Conservation (phyloP, 2,797 vertebrate genomes). For the Chiroxiphia lanceolata region DNA sequence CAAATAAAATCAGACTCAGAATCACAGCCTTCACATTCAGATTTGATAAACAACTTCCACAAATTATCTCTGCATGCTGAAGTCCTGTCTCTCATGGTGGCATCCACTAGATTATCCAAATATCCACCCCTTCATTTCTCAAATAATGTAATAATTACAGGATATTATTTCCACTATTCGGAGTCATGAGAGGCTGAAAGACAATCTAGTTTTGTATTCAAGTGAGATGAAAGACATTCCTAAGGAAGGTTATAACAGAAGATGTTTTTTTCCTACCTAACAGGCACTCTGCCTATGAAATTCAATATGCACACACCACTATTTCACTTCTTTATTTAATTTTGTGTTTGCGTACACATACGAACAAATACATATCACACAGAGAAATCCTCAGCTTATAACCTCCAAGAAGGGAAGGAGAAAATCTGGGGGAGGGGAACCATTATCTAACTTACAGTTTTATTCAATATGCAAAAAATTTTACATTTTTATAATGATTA, state of each 20-base stretch:
- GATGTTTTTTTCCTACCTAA: neutral
- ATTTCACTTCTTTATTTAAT: neutral
- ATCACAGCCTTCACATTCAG: neutral
- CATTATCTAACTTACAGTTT: neutral
- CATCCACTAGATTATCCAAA: neutral
- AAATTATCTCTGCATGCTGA: neutral
- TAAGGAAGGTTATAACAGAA: neutral
- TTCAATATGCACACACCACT: neutral
- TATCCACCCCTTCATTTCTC: neutral
- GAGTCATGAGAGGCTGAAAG: neutral
- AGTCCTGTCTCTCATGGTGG: neutral
- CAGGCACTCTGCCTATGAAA: neutral
- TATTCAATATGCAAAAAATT: neutral
- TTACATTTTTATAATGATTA: neutral
- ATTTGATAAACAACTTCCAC: slow-evolving; percentile 1
- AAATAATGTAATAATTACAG: slow-evolving; percentile 28
- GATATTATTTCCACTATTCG: slow-evolving; percentile 14
- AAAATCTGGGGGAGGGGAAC: neutral
- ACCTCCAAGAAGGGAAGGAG: neutral
- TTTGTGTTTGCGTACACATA: neutral
- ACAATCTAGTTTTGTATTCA: neutral
- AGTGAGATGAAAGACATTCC: neutral
- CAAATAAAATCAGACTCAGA: neutral
- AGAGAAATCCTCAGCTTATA: neutral
- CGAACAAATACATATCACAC: neutral